A percentile compares a stretch with the other conserved stretches of the same genome.
Evolutionary conservation across 2,797 vertebrate species (phyloP).

Genomic region (Leucoraja ocellata): DNA sequence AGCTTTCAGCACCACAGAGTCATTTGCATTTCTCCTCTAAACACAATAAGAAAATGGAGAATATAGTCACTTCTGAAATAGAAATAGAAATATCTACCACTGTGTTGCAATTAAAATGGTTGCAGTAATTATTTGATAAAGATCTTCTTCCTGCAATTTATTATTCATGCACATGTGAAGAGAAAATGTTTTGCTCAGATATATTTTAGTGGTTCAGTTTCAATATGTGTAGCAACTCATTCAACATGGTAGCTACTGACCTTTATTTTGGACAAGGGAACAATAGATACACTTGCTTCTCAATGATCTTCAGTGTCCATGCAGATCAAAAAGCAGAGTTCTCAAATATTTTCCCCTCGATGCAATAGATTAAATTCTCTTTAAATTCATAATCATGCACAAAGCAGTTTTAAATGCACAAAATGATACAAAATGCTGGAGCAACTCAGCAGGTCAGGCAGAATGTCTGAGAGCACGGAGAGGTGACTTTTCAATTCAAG

Average conservation of each 20-base stretch:
- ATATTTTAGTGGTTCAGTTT: too few relatives aligned
- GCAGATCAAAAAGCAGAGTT: not conserved
- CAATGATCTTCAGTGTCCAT: not conserved
- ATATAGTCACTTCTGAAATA: not conserved
- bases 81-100: not conserved
- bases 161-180: not conserved
- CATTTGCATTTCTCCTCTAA: not conserved
- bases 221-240: not conserved
- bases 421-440: too few relatives aligned
- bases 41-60: not conserved
- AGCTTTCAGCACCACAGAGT: not conserved
- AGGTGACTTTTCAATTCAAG: too few relatives aligned
- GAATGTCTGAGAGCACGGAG: too few relatives aligned
- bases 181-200: not conserved
- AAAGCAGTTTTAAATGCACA: not conserved
- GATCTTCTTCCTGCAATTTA: not conserved
- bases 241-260: too few relatives aligned
- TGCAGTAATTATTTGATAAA: not conserved
- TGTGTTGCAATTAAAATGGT: not conserved
- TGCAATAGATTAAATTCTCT: not conserved
- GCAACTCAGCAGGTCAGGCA: too few relatives aligned
- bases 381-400: not conserved
- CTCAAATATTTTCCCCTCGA: not conserved
- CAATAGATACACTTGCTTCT: not conserved
- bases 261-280: not conserved